phyloP scores from a whole-genome alignment of 2,797 vertebrate genomes.

The Gambusia yucatana region DNA sequence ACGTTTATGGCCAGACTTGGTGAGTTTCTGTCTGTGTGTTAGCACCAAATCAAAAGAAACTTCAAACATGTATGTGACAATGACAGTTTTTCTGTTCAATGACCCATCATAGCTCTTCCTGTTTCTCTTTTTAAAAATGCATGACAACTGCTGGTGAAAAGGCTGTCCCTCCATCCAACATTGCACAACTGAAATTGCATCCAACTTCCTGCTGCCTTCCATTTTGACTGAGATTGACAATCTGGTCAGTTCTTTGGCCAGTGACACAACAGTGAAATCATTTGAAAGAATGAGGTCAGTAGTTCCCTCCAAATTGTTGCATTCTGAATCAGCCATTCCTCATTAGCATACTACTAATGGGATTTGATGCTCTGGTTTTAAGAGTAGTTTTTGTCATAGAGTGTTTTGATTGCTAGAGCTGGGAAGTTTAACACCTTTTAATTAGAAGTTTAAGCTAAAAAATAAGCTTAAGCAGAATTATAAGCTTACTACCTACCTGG shows the following conservation, averaged over 20 bases:
- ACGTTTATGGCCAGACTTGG: conserved; percentile 91
- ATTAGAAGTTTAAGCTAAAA: neutral
- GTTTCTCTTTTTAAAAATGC: neutral
- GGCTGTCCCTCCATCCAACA: conserved; percentile 91
- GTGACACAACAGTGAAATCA: conserved; percentile 90
- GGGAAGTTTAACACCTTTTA: neutral
- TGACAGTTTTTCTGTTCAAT: neutral
- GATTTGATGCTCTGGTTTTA: neutral
- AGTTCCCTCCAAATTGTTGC: neutral
- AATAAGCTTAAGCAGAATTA: neutral
- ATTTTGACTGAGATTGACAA: conserved; percentile 88
- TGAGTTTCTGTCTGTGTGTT: conserved; percentile 59
- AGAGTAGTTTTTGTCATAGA: neutral
- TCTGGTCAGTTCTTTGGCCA: conserved; percentile 88
- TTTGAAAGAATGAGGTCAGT: conserved; percentile 89
- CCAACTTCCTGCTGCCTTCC: conserved; percentile 92
- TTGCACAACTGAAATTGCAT: conserved; percentile 87
- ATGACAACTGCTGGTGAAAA: conserved; percentile 49
- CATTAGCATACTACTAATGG: neutral
- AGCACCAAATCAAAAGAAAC: neutral
- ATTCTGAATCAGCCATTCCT: neutral
- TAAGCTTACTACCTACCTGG: neutral
- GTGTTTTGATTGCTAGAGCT: neutral
- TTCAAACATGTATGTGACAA: neutral
- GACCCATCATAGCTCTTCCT: neutral